These are phyloP conservation scores for Chaetoderma sp. DNA, from an alignment of 2,888 invertebrate species.

Conservation along the genomic window DNA sequence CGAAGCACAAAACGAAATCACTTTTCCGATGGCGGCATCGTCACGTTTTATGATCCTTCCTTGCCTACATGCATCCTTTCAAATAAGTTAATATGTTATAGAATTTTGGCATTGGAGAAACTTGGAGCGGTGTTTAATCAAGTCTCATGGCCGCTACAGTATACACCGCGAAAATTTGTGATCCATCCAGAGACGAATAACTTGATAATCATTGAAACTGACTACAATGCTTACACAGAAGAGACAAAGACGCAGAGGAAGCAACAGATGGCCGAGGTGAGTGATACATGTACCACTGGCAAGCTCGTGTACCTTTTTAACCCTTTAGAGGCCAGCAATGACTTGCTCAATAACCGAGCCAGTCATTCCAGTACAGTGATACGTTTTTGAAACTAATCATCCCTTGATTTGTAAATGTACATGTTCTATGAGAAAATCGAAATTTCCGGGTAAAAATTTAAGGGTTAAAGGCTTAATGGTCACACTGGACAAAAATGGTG, in stretches of 20 bases:
- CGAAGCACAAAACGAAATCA: too few species aligned
- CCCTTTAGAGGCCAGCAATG: background rate
- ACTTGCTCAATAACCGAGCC: too few species aligned
- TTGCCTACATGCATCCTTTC: too few species aligned
- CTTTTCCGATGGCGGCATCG: too few species aligned
- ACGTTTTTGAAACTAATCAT: background rate
- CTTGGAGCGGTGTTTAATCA: conserved; percentile 99
- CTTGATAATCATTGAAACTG: conserved; percentile 93
- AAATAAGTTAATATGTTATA: too few species aligned
- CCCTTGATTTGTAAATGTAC: too few species aligned
- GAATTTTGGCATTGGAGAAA: conserved; percentile 96
- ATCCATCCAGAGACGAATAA: conserved; percentile 92
- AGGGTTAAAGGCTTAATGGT: too few species aligned
- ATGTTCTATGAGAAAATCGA: too few species aligned
- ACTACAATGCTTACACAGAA: conserved; percentile 98
- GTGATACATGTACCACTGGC: conserved; percentile 16
- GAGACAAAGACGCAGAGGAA: conserved; percentile 93
- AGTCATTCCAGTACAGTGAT: too few species aligned
- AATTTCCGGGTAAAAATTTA: background rate
- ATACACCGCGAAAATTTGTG: conserved; percentile 94
- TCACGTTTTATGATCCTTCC: too few species aligned
- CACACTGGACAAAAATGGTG: background rate
- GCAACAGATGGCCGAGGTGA: conserved; percentile 92
- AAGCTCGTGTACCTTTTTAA: background rate
- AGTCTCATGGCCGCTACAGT: conserved; percentile 87